Evolutionary conservation across 2,888 invertebrate species (phyloP), one percentile per base, ranked within the genome.

Genomic region (Nowickia ferox): DNA sequence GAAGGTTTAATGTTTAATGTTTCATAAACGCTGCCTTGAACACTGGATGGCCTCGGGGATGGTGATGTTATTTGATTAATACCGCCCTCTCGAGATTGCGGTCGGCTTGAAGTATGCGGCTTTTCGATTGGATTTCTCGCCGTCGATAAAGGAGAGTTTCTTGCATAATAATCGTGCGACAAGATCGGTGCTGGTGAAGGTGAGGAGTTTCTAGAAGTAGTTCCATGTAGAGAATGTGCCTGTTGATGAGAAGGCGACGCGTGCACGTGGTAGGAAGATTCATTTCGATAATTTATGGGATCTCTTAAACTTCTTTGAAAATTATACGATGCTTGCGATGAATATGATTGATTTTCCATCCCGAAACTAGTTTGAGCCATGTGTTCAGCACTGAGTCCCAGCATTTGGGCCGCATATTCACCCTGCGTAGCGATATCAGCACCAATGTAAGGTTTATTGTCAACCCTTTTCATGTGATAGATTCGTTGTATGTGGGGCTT

Each of bases 401-500:
- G 94, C 89, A 98, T 95, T 91, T 97, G 97, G 38, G 98, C 97
- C 71, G 97, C 98, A 93, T 98, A 98, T 93, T 98, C 98, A 72
- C 97, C 97, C 92, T 97, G 97, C 88, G 97, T 95, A 72, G 96
- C 95, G 95, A 98, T 96, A 92, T 97, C 97, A 0, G 97, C 97
- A 4, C 97, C 96, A 42, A 97, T 97, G 90, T 96, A 98, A 0
- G 96, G 96, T 86, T 97, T 97, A 90, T 97, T 97, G 91, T 98
- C 98, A 88, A 96, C 95, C 89, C 98, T 94, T 93, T 98, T 98
- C 93, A 98, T 94, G 96, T 98, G 98, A 91, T 98, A 98, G 90
- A 98, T 95, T 75, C 98, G 94, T 92, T 98, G 97, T 87, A 95
- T 94, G 92, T 97, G 96, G 0, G 98, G 97, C 88, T 97, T 96